Base-by-base conservation (phyloP, 2,113 vertebrate genomes). In the Onychostruthus taczanowskii region DNA sequence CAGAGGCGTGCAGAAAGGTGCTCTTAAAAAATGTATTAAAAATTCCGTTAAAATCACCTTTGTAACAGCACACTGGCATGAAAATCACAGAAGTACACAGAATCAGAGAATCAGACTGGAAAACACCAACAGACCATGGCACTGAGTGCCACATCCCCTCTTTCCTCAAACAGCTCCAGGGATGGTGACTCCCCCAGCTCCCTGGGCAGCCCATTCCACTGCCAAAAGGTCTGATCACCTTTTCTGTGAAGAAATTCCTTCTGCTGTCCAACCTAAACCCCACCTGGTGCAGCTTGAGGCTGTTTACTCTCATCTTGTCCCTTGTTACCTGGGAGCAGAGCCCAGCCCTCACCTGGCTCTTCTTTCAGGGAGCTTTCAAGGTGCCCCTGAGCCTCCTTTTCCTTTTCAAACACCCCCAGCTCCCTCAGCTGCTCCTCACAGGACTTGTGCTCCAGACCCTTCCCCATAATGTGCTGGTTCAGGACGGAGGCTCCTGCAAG, bases 181-280 rank as follows among this genome's bases (percentile, higher is more conserved):
- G 13, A 12, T 11, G 39, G 13, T 35, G 46, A 35, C 3, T 18
- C 13, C 28, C 19, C 3, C 16, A 26, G 9, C 24, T 30, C n/a
- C 16, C 41, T 47, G 24, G 47, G 8, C n/a, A 68, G 5, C 14
- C 20, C 2, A 0, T 39, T 46, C 23, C 46, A 59, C 11, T 0
- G 1, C n/a, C n/a, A n/a, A n/a, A n/a, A n/a, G n/a, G n/a, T 30
- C n/a, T 35, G 17, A 41, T 18, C 53, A 27, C 11, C 28, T 30
- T 31, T 47, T 55, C 20, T 62, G 24, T 31, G 30, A 19, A 47
- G 62, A 47, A 89, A 31, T 55, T 31, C 17, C 22, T 26, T 21
- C 55, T 41, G 9, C 15, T 76, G 11, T 19, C 24, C 63, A 55
- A 2, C 7, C 55, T 68, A 31, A 49, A 49, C 21, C n/a, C 50